Conservation (phyloP, 2,888 invertebrate species). For the Tenthredo distinguenda region DNA sequence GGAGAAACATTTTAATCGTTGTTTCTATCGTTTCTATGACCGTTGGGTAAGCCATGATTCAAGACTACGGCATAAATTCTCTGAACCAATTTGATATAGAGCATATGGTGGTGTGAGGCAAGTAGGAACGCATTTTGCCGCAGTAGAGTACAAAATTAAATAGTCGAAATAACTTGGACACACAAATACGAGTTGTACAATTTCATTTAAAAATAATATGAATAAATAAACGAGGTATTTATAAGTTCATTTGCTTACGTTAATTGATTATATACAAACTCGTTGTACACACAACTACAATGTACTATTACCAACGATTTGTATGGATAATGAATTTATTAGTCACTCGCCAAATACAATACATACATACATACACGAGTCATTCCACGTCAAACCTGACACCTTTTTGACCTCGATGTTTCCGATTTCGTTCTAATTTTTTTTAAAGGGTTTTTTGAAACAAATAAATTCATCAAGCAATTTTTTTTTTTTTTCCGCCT, state of each 20-base stretch:
- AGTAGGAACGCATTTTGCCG: constrained; percentile 9
- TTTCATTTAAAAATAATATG: neutral
- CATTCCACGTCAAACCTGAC: too few species aligned
- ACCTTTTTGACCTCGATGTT: too few species aligned
- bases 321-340: constrained; percentile 9
- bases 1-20: neutral
- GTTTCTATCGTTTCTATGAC: neutral
- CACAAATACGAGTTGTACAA: neutral
- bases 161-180: neutral
- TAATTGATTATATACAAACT: neutral
- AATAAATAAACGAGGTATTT: constrained; percentile 1
- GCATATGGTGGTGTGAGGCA: neutral
- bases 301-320: neutral
- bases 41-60: neutral
- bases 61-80: neutral
- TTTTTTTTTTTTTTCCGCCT: too few species aligned
- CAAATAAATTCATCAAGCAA: too few species aligned
- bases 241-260: neutral
- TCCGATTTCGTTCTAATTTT: too few species aligned
- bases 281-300: neutral
- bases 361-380: neutral
- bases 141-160: constrained; percentile 14
- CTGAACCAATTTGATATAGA: neutral
- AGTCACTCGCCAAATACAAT: neutral
- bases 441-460: too few species aligned